Evolutionary conservation across 2,797 vertebrate species (phyloP).

Genomic region (Craterocephalus amniculus): DNA sequence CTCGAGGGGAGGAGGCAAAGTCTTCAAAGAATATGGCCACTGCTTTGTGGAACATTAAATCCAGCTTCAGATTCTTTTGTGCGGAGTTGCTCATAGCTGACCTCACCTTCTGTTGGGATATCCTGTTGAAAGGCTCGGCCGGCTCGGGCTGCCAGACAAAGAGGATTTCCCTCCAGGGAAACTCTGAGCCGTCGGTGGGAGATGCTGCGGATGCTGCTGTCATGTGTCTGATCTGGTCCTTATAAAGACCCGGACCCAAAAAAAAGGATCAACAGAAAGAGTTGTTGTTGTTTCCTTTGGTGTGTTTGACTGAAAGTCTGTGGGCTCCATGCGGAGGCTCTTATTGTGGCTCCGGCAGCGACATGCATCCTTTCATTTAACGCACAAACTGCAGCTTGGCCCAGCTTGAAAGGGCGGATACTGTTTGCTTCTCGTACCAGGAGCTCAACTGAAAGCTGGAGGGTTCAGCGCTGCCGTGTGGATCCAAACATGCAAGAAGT

Average conservation of each 20-base stretch:
- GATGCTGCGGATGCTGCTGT: conserved; percentile 60
- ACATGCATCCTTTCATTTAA: conserved; percentile 9
- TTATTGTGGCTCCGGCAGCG: neutral
- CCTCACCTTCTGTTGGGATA: conserved; percentile 81
- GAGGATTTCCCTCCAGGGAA: conserved; percentile 72
- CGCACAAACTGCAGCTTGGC: neutral
- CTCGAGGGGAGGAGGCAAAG: conserved; percentile 51
- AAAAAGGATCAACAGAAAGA: conserved; percentile 28
- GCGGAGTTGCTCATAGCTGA: conserved; percentile 80
- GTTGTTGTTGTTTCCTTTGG: conserved; percentile 22
- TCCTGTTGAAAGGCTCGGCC: conserved; percentile 69
- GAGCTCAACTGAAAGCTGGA: neutral
- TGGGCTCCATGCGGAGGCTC: conserved; percentile 1
- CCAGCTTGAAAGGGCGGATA: neutral
- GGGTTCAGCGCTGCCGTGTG: conserved; percentile 1
- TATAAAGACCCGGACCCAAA: conserved; percentile 20
- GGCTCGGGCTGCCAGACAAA: conserved; percentile 67
- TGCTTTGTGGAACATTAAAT: conserved; percentile 80
- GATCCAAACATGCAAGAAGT: too few relatives aligned
- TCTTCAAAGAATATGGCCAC: conserved; percentile 75
- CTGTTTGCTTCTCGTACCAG: neutral
- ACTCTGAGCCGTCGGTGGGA: conserved; percentile 72
- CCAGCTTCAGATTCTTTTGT: conserved; percentile 73
- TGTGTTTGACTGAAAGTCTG: conserved; percentile 23
- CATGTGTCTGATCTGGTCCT: conserved; percentile 58